These are phyloP conservation scores for Himalopsyche japonica DNA, from an alignment of 2,888 invertebrate species.

Conservation along the genomic window DNA sequence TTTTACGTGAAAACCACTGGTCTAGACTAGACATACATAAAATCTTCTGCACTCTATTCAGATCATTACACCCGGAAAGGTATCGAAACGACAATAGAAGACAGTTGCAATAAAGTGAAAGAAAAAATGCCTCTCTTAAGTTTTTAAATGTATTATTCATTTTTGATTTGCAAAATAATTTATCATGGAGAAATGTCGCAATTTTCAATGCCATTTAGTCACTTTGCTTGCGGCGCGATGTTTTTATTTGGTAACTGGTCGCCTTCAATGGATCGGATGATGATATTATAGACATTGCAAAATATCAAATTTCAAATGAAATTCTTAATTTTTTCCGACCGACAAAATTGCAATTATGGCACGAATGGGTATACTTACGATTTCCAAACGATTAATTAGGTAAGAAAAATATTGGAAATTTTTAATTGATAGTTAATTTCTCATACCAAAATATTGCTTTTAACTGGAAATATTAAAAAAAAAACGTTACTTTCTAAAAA, in stretches of 20 bases:
- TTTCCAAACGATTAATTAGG: neutral
- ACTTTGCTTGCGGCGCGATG: neutral
- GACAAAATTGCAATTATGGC: neutral
- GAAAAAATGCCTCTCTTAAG: neutral
- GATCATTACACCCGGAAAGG: neutral
- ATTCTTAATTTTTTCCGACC: neutral
- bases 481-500: too few relatives aligned
- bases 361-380: neutral
- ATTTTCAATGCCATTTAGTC: neutral
- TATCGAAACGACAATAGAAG: neutral
- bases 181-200: neutral
- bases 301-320: neutral
- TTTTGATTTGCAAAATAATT: neutral
- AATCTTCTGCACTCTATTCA: neutral
- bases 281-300: neutral
- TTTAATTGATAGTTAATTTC: neutral
- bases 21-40: neutral
- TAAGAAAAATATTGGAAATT: neutral
- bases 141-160: neutral
- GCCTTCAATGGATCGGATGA: neutral
- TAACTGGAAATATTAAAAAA: too few relatives aligned
- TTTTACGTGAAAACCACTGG: too few relatives aligned
- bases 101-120: neutral
- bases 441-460: neutral
- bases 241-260: neutral